These are phyloP conservation scores for Phenacoccus solenopsis DNA, from an alignment of 1,140 invertebrate species.

Conservation along the genomic window DNA sequence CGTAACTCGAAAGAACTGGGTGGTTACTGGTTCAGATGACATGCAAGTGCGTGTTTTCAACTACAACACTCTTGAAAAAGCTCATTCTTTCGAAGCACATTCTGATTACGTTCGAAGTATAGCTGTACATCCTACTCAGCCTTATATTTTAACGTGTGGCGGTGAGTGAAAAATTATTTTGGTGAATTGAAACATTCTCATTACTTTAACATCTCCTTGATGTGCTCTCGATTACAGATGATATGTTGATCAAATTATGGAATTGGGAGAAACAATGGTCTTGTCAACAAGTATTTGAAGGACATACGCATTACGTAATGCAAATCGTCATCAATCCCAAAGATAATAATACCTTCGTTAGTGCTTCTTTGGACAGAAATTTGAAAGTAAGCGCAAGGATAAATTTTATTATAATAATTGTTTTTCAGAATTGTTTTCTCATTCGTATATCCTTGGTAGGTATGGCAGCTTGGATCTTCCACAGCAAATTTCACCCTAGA, in stretches of 20 bases:
- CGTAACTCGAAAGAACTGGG: slow-evolving; percentile 96
- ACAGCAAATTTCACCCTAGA: slow-evolving; percentile 96
- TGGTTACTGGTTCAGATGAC: slow-evolving; percentile 94
- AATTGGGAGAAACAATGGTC: slow-evolving; percentile 99
- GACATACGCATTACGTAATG: slow-evolving; percentile 99
- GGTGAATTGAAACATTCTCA: slow-evolving; percentile 7
- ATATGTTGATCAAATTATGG: slow-evolving; percentile 98
- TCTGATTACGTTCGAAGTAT: slow-evolving; percentile 96
- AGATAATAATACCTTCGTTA: slow-evolving; percentile 99
- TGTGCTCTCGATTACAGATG: slow-evolving; percentile 57
- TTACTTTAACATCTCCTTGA: slow-evolving; percentile 21
- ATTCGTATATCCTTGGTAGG: slow-evolving; percentile 36
- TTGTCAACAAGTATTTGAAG: slow-evolving; percentile 94
- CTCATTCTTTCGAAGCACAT: slow-evolving; percentile 95
- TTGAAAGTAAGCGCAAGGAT: slow-evolving; percentile 63
- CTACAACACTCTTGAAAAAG: slow-evolving; percentile 94
- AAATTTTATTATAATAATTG: background rate
- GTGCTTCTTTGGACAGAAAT: slow-evolving; percentile 91
- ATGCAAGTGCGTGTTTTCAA: slow-evolving; percentile 94
- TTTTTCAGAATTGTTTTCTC: background rate
- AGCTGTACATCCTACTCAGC: slow-evolving; percentile 92
- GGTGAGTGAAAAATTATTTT: slow-evolving; percentile 45
- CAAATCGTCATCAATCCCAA: slow-evolving; percentile 99
- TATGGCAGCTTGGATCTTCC: slow-evolving; percentile 95
- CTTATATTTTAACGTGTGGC: slow-evolving; percentile 91